phyloP scores from a whole-genome alignment of 2,888 invertebrate genomes.

The Harpalus rufipes region DNA sequence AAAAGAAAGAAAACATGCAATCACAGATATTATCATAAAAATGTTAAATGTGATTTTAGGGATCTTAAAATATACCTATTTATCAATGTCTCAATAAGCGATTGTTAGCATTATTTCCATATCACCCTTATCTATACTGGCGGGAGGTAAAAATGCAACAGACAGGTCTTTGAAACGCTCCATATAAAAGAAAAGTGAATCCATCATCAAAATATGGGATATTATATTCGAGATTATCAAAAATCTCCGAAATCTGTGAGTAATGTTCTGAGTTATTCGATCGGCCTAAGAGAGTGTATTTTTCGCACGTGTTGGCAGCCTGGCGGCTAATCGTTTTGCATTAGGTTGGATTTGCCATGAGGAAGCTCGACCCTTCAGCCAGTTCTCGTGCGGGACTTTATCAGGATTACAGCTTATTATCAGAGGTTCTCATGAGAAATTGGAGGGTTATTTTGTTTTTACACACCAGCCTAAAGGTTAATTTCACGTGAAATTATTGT shows the following conservation, averaged over 20 bases:
- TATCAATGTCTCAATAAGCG: no score
- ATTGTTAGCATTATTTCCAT: no score
- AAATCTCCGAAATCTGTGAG: slow-evolving; percentile 19
- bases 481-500: slow-evolving; percentile 12
- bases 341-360: background rate
- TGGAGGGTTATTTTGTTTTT: slow-evolving; percentile 15
- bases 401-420: slow-evolving; percentile 47
- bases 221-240: background rate
- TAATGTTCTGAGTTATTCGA: slow-evolving; percentile 46
- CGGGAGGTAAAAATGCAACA: no score
- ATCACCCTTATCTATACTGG: no score
- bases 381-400: slow-evolving; percentile 10
- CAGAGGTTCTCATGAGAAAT: slow-evolving; percentile 26
- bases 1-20: no score
- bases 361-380: background rate
- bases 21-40: no score
- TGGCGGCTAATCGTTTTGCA: slow-evolving; percentile 44
- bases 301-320: slow-evolving; percentile 35
- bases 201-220: background rate
- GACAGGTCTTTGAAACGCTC: no score
- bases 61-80: no score
- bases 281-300: slow-evolving; percentile 49
- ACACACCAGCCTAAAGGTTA: background rate
- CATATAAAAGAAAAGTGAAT: background rate
- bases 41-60: no score